Evolutionary conservation across 2,113 vertebrate species (phyloP).

Genomic region (Talpa occidentalis): DNA sequence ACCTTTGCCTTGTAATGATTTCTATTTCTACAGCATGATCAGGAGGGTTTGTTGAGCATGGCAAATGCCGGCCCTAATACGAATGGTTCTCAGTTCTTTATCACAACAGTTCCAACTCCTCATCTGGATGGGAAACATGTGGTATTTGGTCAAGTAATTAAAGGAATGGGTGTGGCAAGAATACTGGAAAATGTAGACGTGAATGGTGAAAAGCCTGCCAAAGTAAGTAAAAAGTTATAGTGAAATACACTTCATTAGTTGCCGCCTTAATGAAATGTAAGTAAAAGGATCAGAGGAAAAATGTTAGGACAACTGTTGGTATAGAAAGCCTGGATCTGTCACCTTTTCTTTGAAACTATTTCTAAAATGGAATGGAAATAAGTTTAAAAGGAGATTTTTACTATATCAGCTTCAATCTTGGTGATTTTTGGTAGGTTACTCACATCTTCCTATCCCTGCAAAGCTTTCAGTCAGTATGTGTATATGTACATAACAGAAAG

Average conservation of each 20-base stretch:
- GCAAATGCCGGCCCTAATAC: constrained; percentile 95
- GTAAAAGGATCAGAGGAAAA: neutral
- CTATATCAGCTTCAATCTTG: neutral
- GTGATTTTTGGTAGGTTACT: neutral
- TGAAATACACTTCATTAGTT: neutral
- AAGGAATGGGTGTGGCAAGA: constrained; percentile 94
- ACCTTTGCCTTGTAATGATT: constrained; percentile 23
- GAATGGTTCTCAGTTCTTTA: constrained; percentile 98
- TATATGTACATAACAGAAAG: neutral
- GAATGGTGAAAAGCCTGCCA: constrained; percentile 90
- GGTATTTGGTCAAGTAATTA: constrained; percentile 95
- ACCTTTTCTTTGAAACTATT: neutral
- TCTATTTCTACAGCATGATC: constrained; percentile 91
- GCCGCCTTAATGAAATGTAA: neutral
- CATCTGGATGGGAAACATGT: constrained; percentile 97
- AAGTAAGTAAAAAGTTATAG: constrained; percentile 84
- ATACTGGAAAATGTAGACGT: constrained; percentile 92
- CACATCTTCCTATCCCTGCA: neutral
- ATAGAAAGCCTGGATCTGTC: neutral
- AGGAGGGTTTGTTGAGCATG: constrained; percentile 95
- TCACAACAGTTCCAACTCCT: constrained; percentile 95
- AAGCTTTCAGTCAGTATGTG: neutral
- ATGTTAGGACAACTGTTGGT: neutral
- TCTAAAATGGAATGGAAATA: neutral
- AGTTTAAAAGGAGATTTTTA: neutral